Base-by-base conservation (phyloP, 2,797 vertebrate species). In the Dromococcyx pavoninus region DNA sequence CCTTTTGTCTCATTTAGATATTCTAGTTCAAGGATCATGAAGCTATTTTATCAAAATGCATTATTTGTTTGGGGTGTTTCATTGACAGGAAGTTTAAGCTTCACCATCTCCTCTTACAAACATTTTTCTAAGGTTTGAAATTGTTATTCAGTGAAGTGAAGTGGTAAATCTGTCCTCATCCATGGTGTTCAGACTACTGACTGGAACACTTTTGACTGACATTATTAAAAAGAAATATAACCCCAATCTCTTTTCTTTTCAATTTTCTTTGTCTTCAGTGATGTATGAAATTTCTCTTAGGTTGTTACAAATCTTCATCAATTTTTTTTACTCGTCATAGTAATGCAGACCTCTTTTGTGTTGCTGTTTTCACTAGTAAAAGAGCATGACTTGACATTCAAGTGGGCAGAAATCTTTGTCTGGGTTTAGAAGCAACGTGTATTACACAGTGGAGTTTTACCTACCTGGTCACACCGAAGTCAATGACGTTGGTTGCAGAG, bases 61-160 rank as follows among this genome's bases (percentile, higher is more conserved):
- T 91, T 91, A 80, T 95, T 93, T 95, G 48, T 81, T 71, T 75
- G 43, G 69, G 46, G 5, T 72, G 61, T 91, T 89, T 91, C 89
- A 65, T 91, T 95, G 86, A 92, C 86, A 92, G 61, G 35, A 87
- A 92, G 74, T 89, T 85, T 92, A 93, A 88, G 77, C 87, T 91
- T 95, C 50, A 66, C 79, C 56, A 61, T 94, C 75, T 96, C 64
- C 30, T 91, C 69, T 88, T 92, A 91, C 53, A 66, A 75, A 93
- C 82, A 94, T 86, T 96, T 92, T 94, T 66, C 76, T 84, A 89
- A 95, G 94, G 93, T 88, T 76, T 71, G 64, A 95, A 95, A 95
- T 92, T 95, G 94, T 96, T 97, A 95, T 93, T 97, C 86, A 78
- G 93, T 96, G 96, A 97, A 97, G 93, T 97, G 97, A 96, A 91